Evolutionary conservation across 2,797 vertebrate species (phyloP).

Genomic region (Sorex maritimensis): DNA sequence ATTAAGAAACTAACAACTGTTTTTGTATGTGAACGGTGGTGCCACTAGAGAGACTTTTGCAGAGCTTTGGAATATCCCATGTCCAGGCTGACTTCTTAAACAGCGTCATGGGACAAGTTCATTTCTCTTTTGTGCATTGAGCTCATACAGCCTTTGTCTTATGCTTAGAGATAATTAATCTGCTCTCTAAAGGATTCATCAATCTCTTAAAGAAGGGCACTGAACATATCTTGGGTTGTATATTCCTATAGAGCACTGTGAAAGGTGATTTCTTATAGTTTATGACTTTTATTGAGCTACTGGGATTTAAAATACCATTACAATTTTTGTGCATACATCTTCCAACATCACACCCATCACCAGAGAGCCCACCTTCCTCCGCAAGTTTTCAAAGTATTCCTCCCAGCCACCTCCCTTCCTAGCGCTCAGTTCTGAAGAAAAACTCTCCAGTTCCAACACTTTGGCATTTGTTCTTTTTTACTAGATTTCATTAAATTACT

Average conservation of each 20-base stretch:
- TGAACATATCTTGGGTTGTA: slow-evolving; percentile 11
- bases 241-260: neutral
- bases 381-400: too few species aligned
- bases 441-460: too few species aligned
- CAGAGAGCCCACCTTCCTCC: too few species aligned
- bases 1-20: neutral
- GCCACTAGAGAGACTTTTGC: neutral
- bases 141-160: neutral
- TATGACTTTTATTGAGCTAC: too few species aligned
- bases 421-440: too few species aligned
- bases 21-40: slow-evolving; percentile 44
- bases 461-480: too few species aligned
- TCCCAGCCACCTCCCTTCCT: too few species aligned
- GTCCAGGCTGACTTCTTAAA: neutral
- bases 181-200: slow-evolving; percentile 21
- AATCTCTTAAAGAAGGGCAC: neutral
- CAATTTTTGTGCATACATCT: too few species aligned
- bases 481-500: too few species aligned
- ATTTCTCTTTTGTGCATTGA: neutral
- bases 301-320: too few species aligned
- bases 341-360: too few species aligned
- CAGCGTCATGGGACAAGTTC: neutral
- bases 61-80: neutral
- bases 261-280: too few species aligned
- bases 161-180: neutral